Evolutionary conservation across 2,888 invertebrate species (phyloP).

Genomic region (Epistrophe eligans): DNA sequence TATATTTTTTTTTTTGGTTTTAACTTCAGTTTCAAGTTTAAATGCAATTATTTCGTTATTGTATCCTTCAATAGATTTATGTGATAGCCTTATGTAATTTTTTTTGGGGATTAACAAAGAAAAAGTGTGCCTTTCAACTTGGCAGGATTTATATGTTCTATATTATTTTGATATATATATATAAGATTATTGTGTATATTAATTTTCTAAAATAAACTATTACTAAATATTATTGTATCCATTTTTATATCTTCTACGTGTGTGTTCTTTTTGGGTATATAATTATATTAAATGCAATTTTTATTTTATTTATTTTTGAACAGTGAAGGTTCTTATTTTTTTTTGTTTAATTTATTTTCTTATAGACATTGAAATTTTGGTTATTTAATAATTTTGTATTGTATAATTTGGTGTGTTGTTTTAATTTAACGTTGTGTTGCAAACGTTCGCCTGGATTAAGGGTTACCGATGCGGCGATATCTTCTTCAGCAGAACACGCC

Average conservation of each 20-base stretch:
- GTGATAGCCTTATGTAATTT: not conserved
- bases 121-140: conserved; percentile 26
- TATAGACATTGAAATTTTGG: conserved; percentile 42
- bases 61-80: not conserved
- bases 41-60: conserved; percentile 13
- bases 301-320: conserved; percentile 13
- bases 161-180: not conserved
- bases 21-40: conserved; percentile 5
- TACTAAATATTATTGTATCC: conserved; percentile 55
- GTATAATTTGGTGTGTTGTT: conserved; percentile 21
- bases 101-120: conserved; percentile 1
- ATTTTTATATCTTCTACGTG: conserved; percentile 44
- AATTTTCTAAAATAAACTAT: conserved; percentile 47
- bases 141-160: conserved; percentile 24
- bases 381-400: conserved; percentile 41
- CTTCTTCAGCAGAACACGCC: conserved; percentile 81
- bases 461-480: conserved; percentile 84
- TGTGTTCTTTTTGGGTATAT: conserved; percentile 18
- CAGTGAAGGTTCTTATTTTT: conserved; percentile 24
- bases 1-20: not conserved
- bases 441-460: conserved; percentile 63
- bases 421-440: conserved; percentile 35
- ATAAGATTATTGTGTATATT: conserved; percentile 18
- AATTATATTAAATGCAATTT: conserved; percentile 55
- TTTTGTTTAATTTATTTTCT: conserved; percentile 23